Percentiles rank a stretch among this genome's conserved stretches.
phyloP scores from a whole-genome alignment of 2,113 vertebrate species.

The Ceyx margarethae region DNA sequence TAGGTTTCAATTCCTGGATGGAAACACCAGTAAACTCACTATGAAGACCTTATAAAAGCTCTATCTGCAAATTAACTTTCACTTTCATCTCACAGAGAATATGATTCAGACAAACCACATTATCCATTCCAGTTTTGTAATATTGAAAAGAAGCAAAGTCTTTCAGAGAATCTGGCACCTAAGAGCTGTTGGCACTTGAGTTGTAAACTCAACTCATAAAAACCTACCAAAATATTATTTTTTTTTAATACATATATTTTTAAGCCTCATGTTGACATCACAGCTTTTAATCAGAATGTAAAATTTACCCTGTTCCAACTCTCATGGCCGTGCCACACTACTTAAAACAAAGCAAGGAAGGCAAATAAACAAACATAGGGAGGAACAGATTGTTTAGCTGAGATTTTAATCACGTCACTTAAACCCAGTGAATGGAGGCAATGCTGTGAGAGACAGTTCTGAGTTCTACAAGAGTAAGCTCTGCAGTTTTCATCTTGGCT shows the following conservation, averaged over 20 bases:
- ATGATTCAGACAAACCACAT: slow-evolving; percentile 32
- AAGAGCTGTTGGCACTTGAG: not conserved
- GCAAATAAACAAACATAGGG: not conserved
- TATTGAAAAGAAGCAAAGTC: not conserved
- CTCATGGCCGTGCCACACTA: not conserved
- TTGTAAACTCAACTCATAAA: not conserved
- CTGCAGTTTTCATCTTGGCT: not conserved
- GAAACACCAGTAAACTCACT: slow-evolving; percentile 20
- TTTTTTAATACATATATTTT: not conserved
- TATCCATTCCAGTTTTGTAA: not conserved
- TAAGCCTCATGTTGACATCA: not conserved
- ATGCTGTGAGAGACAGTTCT: not conserved
- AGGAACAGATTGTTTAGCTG: not conserved
- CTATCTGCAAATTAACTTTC: not conserved
- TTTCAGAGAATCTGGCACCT: not conserved
- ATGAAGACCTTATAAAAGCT: slow-evolving; percentile 1
- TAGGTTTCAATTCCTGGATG: not conserved
- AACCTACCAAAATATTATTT: not conserved
- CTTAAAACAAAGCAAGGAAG: not conserved
- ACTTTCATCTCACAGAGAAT: slow-evolving; percentile 41
- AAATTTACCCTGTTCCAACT: not conserved
- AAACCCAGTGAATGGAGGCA: not conserved
- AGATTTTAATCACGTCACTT: not conserved
- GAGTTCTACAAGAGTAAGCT: not conserved
- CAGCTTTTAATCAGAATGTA: not conserved